Evolutionary conservation across 92 coral and sea anemone species (phyloP).

Genomic region (Galaxea fascicularis): DNA sequence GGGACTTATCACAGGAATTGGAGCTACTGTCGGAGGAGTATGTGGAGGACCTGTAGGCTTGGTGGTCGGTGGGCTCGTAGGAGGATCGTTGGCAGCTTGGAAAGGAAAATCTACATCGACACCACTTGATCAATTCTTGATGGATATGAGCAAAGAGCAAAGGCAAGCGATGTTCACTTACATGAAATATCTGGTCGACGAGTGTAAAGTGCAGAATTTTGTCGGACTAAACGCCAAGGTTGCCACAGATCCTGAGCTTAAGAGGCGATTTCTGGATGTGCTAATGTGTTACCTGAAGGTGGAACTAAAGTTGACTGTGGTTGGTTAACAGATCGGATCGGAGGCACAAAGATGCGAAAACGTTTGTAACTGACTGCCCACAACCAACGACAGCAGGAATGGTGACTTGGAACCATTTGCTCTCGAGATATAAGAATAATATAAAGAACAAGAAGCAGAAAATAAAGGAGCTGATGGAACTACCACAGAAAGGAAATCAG

Average conservation of each 20-base stretch:
- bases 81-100: conserved; percentile 89
- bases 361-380: not conserved
- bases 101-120: conserved; percentile 59
- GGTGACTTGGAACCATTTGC: not conserved
- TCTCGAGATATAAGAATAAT: not conserved
- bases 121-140: conserved; percentile 76
- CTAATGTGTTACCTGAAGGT: conserved; percentile 80
- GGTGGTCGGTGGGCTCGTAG: conserved; percentile 79
- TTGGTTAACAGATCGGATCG: conserved; percentile 29
- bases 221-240: conserved; percentile 87
- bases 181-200: conserved; percentile 86
- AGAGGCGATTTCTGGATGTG: conserved; percentile 82
- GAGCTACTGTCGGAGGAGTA: conserved; percentile 87
- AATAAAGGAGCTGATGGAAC: not conserved
- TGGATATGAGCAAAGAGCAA: conserved; percentile 80
- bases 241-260: conserved; percentile 76
- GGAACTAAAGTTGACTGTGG: conserved; percentile 66
- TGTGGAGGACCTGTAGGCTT: conserved; percentile 89
- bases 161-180: conserved; percentile 71
- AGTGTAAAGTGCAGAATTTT: conserved; percentile 69
- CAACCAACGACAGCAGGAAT: not conserved
- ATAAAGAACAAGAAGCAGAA: not conserved
- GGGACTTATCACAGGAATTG: conserved; percentile 71
- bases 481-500: not conserved
- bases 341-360: not conserved